Evolutionary conservation across 2,797 vertebrate species (phyloP), one percentile per base, ranked within the genome.

Genomic region (Zalophus californianus): DNA sequence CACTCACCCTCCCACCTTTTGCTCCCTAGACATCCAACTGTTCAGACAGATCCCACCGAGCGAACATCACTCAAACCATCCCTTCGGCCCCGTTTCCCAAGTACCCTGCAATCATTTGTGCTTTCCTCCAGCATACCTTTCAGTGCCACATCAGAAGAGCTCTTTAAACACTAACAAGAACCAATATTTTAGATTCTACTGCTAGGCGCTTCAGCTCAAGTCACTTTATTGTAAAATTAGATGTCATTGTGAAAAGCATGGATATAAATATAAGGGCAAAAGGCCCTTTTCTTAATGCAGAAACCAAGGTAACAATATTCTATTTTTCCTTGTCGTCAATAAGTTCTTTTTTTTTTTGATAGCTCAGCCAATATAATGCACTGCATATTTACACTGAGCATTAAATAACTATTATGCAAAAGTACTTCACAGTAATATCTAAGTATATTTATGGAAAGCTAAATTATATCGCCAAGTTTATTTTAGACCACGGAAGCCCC

Each of bases 141-240:
- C 97, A 95, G 94, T 83, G 94, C 60, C 95, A 95, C 97, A 98
- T 98, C 98, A 98, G 98, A 97, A 97, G 98, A 98, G 98, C 94
- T 98, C 98, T 98, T 98, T 98, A 98, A 96, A 98, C 96, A 54
- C 23, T 66, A 98, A 98, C 98, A 98, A 98, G 98, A 98, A 97
- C 98, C 98, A 98, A 98, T 98, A 98, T 98, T 99, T 99, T 98
- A 98, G 98, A 98, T 97, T 97, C 97, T 96, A 96, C 96, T 96
- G 98, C 54, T 94, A 96, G 96, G 97, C n/a, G 82, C 98, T 98
- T 98, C 97, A 98, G 97, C 97, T 96, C 88, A 96, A 96, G 97
- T 98, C 97, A 96, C 98, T 99, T 98, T 98, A 98, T 98, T 98
- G 98, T 98, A 98, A 98, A 98, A 98, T 98, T 98, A 99, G 98